Conservation (phyloP, 2,888 invertebrate genomes). For the Aspidapion aeneum region DNA sequence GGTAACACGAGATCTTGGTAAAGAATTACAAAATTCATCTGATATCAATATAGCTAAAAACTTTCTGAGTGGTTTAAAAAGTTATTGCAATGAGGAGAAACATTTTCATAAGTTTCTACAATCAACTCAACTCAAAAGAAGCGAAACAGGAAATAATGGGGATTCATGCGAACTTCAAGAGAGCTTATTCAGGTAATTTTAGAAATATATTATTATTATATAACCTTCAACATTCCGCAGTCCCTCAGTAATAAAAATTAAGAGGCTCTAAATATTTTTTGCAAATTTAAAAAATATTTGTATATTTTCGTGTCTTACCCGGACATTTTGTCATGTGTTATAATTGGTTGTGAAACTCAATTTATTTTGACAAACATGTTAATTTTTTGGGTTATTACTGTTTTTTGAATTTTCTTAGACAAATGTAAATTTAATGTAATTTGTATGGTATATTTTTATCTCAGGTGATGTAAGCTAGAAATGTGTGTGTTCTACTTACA, state of each 20-base stretch:
- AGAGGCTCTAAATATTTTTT: no score
- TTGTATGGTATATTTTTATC: no score
- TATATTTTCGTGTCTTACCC: neutral
- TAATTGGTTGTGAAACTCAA: neutral
- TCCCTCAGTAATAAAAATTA: no score
- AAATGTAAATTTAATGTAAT: no score
- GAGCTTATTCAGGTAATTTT: slow-evolving; percentile 35
- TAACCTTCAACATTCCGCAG: neutral
- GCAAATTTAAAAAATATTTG: neutral
- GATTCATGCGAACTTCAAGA: slow-evolving; percentile 30
- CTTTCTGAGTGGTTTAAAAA: slow-evolving; percentile 51
- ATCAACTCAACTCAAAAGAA: slow-evolving; percentile 40
- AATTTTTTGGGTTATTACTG: no score
- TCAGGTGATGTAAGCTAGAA: no score
- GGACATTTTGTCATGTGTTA: no score
- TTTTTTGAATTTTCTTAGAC: no score
- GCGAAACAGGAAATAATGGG: slow-evolving; percentile 20
- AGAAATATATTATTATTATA: neutral
- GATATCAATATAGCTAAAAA: slow-evolving; percentile 48
- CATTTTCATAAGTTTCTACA: slow-evolving; percentile 42
- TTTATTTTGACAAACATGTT: neutral
- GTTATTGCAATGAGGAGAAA: slow-evolving; percentile 37
- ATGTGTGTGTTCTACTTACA: no score
- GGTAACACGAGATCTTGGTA: slow-evolving; percentile 41
- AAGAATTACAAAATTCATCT: slow-evolving; percentile 21